Base-by-base conservation (phyloP, 2,888 invertebrate genomes). In the Philaethria dido region DNA sequence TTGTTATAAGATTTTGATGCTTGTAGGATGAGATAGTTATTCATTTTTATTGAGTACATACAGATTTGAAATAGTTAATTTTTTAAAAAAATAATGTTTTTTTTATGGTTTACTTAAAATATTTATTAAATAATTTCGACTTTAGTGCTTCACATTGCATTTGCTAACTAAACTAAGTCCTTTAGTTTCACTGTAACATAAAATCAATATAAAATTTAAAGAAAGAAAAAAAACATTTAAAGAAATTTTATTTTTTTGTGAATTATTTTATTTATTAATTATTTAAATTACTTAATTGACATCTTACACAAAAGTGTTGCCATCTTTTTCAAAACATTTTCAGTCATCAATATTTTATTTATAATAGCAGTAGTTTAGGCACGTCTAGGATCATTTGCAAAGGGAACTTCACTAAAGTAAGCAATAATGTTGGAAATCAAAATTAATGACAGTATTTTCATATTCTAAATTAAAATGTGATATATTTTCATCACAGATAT, bases 401-500 rank as follows among this genome's bases (percentile, higher is more conserved):
- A 77, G 22, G n/a, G 22, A 57, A 57, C 77, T 83, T 83, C 79
- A 80, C 78, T 84, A 82, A 73, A 71, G 64, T 86, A 86, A 86
- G 83, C 82, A 85, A 83, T 88, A 87, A 87, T 75, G 73, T 80
- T 78, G 74, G 75, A 80, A 81, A 82, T 79, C 77, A 74, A 84
- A 77, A 73, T 74, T 72, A 65, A 70, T 72, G 74, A 78, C 80
- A 72, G 85, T 88, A 89, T 88, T 89, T 88, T 87, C 85, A 86
- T 88, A 89, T 88, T 89, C 86, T 89, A 89, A 89, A 88, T 76
- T 81, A 78, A 50, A 29, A 83, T 90, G 88, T 89, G 89, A 90
- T 90, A 89, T 87, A 84, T 86, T 68, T 79, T 84, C 83, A 85
- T 88, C 88, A 86, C 84, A 57, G 20, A 16, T 57, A 39, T 36